Conservation (phyloP, 2,888 invertebrate species). For the Ditylenchus weischeri region DNA sequence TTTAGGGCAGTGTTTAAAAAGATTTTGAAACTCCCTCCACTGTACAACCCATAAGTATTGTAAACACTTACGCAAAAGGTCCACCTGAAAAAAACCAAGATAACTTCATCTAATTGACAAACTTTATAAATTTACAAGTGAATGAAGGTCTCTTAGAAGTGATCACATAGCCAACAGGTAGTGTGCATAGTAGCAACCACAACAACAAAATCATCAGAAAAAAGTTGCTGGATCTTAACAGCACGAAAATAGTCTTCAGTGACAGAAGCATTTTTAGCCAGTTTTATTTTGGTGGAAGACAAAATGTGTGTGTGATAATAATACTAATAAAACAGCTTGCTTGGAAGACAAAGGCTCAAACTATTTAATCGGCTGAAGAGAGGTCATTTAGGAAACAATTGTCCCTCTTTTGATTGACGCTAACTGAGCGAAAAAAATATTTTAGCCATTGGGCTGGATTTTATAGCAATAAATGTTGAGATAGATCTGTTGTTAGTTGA, state of each 20-base stretch:
- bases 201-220: conserved; percentile 69
- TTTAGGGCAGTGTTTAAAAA: not conserved
- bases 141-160: conserved; percentile 87
- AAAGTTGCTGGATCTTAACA: conserved; percentile 73
- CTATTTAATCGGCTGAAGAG: not conserved
- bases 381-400: conserved; percentile 4
- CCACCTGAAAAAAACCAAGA: not conserved
- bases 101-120: conserved; percentile 64
- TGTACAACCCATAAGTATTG: not conserved
- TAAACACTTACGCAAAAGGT: conserved; percentile 58
- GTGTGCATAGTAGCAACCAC: conserved; percentile 88
- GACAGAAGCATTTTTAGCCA: conserved; percentile 5
- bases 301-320: not conserved
- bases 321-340: too few species aligned
- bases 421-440: too few species aligned
- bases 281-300: not conserved
- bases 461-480: too few species aligned
- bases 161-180: conserved; percentile 89
- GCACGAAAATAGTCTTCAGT: not conserved
- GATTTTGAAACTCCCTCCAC: too few species aligned
- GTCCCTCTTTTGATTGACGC: conserved; percentile 2
- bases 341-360: too few species aligned
- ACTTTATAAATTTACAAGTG: conserved; percentile 68
- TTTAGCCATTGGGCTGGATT: too few species aligned
- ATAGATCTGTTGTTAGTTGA: too few species aligned